Percentiles rank a stretch among this genome's conserved stretches.
phyloP scores from a whole-genome alignment of 2,113 vertebrate genomes.

The Herpetotheres cachinnans region DNA sequence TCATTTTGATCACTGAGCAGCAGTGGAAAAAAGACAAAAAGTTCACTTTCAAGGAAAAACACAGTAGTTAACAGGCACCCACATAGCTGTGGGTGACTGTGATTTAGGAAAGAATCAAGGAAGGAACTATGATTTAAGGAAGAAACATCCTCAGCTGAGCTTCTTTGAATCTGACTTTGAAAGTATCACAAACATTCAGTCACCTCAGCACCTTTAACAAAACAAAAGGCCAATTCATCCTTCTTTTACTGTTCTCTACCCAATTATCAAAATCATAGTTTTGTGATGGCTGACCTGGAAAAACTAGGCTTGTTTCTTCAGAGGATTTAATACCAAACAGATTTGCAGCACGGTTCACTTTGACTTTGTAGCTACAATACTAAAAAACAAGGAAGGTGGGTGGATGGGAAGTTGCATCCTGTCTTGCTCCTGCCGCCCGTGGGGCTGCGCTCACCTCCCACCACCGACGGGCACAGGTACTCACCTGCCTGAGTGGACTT shows the following conservation, averaged over 20 bases:
- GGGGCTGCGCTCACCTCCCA: not conserved
- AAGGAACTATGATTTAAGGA: not conserved
- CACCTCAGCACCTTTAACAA: not conserved
- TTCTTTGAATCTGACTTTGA: not conserved
- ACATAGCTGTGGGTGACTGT: not conserved
- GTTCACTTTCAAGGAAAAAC: not conserved
- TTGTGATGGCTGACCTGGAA: not conserved
- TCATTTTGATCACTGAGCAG: not conserved
- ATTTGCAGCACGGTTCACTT: not conserved
- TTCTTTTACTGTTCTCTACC: not conserved
- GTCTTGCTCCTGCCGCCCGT: accelerated
- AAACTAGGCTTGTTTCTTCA: not conserved
- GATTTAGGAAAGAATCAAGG: not conserved
- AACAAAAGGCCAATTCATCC: not conserved
- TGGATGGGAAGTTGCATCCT: not conserved
- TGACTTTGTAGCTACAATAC: not conserved
- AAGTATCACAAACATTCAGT: not conserved
- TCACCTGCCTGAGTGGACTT: slow-evolving; percentile 98
- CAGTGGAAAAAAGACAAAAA: not conserved
- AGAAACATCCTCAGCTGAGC: not conserved
- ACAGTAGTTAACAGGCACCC: not conserved
- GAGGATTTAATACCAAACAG: not conserved
- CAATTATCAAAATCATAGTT: not conserved
- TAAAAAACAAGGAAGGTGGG: accelerated
- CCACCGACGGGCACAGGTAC: not conserved